Evolutionary conservation across 1,140 invertebrate genomes (phyloP).

Genomic region (Macrotrachela quadricornifera): DNA sequence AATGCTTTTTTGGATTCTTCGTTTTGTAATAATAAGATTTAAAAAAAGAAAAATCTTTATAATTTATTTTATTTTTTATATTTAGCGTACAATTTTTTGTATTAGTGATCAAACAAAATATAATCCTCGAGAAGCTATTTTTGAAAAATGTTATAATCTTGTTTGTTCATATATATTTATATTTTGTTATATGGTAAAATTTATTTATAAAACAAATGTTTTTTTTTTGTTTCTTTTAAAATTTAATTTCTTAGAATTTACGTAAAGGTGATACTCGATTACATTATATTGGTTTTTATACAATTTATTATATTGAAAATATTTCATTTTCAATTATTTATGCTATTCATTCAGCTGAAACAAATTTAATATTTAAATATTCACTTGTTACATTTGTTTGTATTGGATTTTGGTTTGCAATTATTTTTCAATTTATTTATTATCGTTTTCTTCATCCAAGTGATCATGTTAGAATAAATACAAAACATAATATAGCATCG

Average conservation of each 20-base stretch:
- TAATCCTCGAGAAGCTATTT: conserved; percentile 3
- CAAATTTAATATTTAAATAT: conserved; percentile 1
- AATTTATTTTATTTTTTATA: too few relatives aligned
- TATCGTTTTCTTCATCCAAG: conserved; percentile 3
- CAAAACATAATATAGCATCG: too few relatives aligned
- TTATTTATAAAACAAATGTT: too few relatives aligned
- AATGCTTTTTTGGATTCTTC: conserved; percentile 8
- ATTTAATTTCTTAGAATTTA: background rate
- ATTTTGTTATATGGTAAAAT: background rate
- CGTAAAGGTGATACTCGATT: conserved; percentile 1
- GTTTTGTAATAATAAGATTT: background rate
- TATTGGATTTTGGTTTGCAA: conserved; percentile 8
- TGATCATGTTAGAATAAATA: too few relatives aligned
- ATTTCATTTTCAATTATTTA: conserved; percentile 5
- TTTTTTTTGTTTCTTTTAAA: too few relatives aligned
- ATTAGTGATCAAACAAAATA: conserved; percentile 1
- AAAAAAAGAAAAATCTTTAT: too few relatives aligned
- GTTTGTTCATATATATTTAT: conserved; percentile 7
- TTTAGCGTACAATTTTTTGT: conserved; percentile 1
- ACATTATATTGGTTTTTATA: conserved; percentile 4
- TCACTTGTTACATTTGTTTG: conserved; percentile 1
- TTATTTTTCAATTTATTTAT: conserved; percentile 5
- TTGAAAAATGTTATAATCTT: conserved; percentile 7
- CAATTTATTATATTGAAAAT: conserved; percentile 6
- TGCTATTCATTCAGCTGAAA: conserved; percentile 1